Percentiles rank a stretch among this genome's conserved stretches.
Conservation (phyloP, 2,797 vertebrate genomes). For the Eidolon dupreanum region DNA sequence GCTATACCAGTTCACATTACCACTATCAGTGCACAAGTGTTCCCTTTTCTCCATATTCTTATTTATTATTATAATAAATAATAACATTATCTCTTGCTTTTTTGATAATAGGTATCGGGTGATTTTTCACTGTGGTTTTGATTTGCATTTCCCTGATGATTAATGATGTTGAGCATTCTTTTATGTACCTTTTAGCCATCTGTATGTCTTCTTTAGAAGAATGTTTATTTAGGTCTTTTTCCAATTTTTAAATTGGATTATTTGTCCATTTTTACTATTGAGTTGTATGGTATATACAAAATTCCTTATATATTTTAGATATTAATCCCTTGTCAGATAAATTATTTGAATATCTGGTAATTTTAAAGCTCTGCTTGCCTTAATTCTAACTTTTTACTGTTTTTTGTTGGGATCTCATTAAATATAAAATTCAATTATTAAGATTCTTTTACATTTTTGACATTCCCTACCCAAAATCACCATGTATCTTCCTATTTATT, state of each 20-base stretch:
- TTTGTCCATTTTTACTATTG: background rate
- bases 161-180: background rate
- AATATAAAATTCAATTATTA: slow-evolving; percentile 1
- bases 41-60: background rate
- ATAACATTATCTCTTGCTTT: background rate
- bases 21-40: background rate
- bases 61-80: too few species aligned
- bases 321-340: background rate
- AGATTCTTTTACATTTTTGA: background rate
- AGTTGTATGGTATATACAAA: background rate
- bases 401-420: background rate
- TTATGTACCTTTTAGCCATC: background rate
- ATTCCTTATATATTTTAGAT: background rate
- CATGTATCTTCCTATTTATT: background rate
- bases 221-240: background rate
- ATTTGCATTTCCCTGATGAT: background rate
- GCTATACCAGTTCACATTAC: background rate
- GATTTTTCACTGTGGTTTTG: background rate
- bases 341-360: background rate
- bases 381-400: background rate
- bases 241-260: background rate
- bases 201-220: background rate
- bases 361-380: background rate
- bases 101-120: background rate
- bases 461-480: background rate